Percentiles rank a stretch among this genome's conserved stretches.
These are phyloP conservation scores for Dolichopus griseipennis DNA, from an alignment of 2,888 invertebrate genomes.

Conservation along the genomic window DNA sequence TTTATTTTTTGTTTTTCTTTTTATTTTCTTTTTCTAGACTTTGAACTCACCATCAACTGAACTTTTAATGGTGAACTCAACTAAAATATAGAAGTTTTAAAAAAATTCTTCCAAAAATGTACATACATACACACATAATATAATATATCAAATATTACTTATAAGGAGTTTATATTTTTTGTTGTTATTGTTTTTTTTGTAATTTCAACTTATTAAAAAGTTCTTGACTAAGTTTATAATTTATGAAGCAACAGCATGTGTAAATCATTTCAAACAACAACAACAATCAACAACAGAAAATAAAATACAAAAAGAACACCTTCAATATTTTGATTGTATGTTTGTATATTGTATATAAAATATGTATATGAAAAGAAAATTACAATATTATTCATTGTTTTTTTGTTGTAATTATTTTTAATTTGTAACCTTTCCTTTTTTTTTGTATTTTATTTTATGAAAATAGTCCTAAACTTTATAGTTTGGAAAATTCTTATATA, in stretches of 20 bases:
- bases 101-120: background rate
- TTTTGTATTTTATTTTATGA: too few relatives aligned
- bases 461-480: too few relatives aligned
- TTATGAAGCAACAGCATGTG: slow-evolving; percentile 1
- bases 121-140: too few relatives aligned
- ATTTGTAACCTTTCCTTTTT: too few relatives aligned
- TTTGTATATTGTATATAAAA: background rate
- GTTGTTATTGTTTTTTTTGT: background rate
- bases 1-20: background rate
- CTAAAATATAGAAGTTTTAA: background rate
- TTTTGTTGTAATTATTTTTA: background rate
- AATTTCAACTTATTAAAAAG: background rate
- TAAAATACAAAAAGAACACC: background rate
- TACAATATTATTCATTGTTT: background rate
- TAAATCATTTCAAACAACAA: slow-evolving; percentile 1
- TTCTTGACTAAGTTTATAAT: slow-evolving; percentile 1
- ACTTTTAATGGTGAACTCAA: background rate
- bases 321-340: slow-evolving; percentile 2
- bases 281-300: background rate
- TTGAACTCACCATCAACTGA: background rate
- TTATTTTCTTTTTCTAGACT: background rate
- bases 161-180: background rate
- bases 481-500: too few relatives aligned
- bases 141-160: background rate
- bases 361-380: background rate